Percentiles rank a stretch among this genome's conserved stretches.
phyloP scores from a whole-genome alignment of 2,797 vertebrate genomes.

The Diglossa cyanea region DNA sequence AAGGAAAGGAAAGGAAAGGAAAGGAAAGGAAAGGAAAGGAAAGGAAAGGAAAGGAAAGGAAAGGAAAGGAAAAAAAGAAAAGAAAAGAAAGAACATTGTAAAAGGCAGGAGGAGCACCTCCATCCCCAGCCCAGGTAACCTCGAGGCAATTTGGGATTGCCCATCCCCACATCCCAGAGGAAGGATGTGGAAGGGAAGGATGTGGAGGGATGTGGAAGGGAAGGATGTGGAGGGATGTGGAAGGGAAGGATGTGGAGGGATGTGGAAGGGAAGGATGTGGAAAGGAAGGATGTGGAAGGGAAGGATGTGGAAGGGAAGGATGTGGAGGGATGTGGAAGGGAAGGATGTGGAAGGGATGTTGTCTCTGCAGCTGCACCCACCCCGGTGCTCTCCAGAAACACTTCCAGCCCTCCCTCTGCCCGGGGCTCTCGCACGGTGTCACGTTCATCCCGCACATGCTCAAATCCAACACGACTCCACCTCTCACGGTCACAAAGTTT shows the following conservation, averaged over 20 bases:
- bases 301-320: background rate
- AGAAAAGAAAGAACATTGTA: no score
- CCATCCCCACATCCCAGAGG: background rate
- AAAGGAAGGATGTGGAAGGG: background rate
- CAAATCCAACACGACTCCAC: background rate
- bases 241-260: background rate
- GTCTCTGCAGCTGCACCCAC: background rate
- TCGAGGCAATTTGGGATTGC: background rate
- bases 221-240: background rate
- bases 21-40: no score
- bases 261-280: background rate
- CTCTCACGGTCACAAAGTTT: background rate
- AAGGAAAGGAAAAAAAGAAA: no score
- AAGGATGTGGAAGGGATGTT: background rate
- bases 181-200: background rate
- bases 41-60: no score
- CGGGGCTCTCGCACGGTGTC: accelerated
- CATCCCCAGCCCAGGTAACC: background rate
- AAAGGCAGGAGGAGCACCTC: background rate
- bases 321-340: background rate
- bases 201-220: background rate
- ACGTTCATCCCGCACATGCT: background rate
- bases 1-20: no score
- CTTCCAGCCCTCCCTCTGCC: background rate
- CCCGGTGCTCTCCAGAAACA: background rate